A percentile compares a stretch with the other conserved stretches of the same genome.
phyloP scores from a whole-genome alignment of 2,888 invertebrate genomes.

The Xiphydria camelus region DNA sequence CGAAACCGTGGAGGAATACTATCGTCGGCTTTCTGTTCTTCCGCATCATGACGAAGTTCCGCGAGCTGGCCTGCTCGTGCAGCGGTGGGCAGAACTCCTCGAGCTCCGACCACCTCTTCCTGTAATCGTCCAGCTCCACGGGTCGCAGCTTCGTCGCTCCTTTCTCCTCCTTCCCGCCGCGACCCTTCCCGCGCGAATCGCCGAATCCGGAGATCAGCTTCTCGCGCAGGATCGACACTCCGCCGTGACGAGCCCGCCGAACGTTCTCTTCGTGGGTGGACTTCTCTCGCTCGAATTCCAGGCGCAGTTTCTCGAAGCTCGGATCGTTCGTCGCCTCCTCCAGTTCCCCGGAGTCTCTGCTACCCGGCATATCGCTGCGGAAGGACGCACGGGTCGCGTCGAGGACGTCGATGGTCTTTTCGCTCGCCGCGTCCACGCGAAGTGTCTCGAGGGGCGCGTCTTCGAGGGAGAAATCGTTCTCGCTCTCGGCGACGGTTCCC shows the following conservation, averaged over 20 bases:
- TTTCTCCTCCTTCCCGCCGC: conserved; percentile 8
- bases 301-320: conserved; percentile 39
- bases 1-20: conserved; percentile 71
- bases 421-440: conserved; percentile 6
- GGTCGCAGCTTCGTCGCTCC: conserved; percentile 1
- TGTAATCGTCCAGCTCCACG: conserved; percentile 35
- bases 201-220: conserved; percentile 27
- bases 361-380: conserved; percentile 23
- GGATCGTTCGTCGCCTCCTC: conserved; percentile 27
- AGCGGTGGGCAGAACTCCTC: conserved; percentile 8
- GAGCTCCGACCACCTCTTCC: conserved; percentile 29
- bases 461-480: conserved; percentile 4
- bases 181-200: not conserved
- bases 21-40: conserved; percentile 60
- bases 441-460: not conserved
- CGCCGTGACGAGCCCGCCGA: not conserved
- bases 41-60: conserved; percentile 34
- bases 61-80: conserved; percentile 13
- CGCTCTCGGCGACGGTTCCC: not conserved
- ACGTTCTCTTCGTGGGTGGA: conserved; percentile 1
- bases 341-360: not conserved
- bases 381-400: conserved; percentile 23
- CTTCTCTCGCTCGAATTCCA: conserved; percentile 29
- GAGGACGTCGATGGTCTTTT: conserved; percentile 16
- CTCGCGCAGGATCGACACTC: conserved; percentile 36